Conservation (phyloP, 1,140 invertebrate genomes). For the Doryteuthis pealeii region DNA sequence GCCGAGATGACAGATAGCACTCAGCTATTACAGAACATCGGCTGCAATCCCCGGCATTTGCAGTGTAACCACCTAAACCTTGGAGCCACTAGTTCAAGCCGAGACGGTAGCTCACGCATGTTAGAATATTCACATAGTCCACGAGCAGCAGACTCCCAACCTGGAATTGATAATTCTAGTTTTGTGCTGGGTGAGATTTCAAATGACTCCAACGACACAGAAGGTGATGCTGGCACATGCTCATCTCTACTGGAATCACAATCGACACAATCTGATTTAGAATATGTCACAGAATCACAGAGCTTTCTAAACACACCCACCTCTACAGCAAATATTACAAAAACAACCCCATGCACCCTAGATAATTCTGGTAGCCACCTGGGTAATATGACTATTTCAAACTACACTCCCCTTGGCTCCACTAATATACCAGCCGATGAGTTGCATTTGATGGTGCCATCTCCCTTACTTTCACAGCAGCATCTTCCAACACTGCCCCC, state of each 20-base stretch:
- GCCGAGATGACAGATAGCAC: not conserved
- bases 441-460: not conserved
- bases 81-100: constrained; percentile 12
- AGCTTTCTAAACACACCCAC: not conserved
- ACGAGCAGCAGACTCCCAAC: constrained; percentile 15
- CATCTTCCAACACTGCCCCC: not conserved
- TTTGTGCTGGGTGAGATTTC: constrained; percentile 34
- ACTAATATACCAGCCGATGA: not conserved
- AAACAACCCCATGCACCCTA: not conserved
- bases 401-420: not conserved
- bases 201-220: not conserved
- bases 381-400: not conserved
- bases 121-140: not conserved
- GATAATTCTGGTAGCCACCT: not conserved
- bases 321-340: not conserved
- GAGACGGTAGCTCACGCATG: not conserved
- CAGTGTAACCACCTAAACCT: constrained; percentile 12
- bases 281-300: not conserved
- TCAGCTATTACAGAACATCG: not conserved
- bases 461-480: not conserved
- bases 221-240: not conserved
- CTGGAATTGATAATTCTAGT: constrained; percentile 40
- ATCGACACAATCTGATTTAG: not conserved
- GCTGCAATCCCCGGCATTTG: not conserved
- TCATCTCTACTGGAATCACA: constrained; percentile 8